Base-by-base conservation (phyloP, 2,888 invertebrate genomes). In the Melinaea menophilus region DNA sequence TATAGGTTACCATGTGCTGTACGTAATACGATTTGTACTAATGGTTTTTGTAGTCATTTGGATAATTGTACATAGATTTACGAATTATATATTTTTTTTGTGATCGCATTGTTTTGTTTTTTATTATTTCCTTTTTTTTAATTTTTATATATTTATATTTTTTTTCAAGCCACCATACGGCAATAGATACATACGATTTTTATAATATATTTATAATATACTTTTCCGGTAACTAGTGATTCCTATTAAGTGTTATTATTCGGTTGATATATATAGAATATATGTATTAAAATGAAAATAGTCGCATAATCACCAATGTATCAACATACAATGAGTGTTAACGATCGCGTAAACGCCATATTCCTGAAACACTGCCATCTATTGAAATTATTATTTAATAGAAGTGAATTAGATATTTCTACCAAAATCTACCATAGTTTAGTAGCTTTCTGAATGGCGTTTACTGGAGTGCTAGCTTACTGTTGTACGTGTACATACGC, bases 11-110 rank as follows among this genome's bases (percentile, higher is more conserved):
- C 76, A 73, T 65, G 64, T 71, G 69, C 70, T 71, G 70, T 72
- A 69, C 69, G 65, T 69, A 64, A 64, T 60, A 61, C 66, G 56
- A 69, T 67, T 65, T 64, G 64, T 58, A 66, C 51, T 67, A 63
- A 69, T 64, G 63, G 66, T 66, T 75, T 78, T 76, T 78, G 75
- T 80, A 80, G 78, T 79, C 80, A 79, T 69, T 74, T 69, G 76
- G 75, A 72, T 79, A 76, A 80, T 74, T 88, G 88, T 89, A 89
- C 82, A 89, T 88, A 89, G 77, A 75, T 73, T 80, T 85, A 80
- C 80, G 80, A 88, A 88, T 87, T 89, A 89, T 88, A 88, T 87
- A 46, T 46, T 86, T 84, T 74, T 82, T 88, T 88, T 87, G 88
- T 88, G 88, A 86, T 82, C 80, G 76, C 59, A 79, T 79, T 48